Conservation (phyloP, 2,797 vertebrate species). For the Pygocentrus nattereri region DNA sequence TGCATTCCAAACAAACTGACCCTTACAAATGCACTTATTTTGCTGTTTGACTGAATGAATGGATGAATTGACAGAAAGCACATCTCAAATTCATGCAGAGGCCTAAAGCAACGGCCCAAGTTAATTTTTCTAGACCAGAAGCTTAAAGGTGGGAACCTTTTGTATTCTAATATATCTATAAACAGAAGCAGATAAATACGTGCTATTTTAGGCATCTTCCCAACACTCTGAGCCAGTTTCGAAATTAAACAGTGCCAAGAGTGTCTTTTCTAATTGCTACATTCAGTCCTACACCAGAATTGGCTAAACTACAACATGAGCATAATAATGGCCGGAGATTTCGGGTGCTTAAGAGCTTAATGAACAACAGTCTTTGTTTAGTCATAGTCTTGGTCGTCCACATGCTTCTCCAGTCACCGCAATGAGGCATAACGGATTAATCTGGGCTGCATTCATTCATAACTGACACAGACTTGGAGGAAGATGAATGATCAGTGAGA, state of each 20-base stretch:
- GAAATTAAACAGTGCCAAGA: not conserved
- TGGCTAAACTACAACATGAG: not conserved
- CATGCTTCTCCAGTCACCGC: not conserved
- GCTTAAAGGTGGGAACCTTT: too few species aligned
- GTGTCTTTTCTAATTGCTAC: not conserved
- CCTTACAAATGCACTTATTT: slow-evolving; percentile 21
- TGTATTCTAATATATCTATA: too few species aligned
- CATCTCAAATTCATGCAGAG: not conserved
- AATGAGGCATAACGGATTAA: slow-evolving; percentile 1
- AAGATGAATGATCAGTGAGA: slow-evolving; percentile 21
- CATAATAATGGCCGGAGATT: not conserved
- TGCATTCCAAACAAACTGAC: slow-evolving; percentile 20
- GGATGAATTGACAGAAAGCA: not conserved
- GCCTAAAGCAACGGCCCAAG: not conserved
- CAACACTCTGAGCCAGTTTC: not conserved
- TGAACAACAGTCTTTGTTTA: slow-evolving; percentile 11
- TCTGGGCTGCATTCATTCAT: slow-evolving; percentile 28
- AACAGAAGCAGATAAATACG: not conserved
- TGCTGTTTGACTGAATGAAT: slow-evolving; percentile 4
- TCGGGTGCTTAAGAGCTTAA: slow-evolving; percentile 6
- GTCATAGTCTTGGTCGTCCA: not conserved
- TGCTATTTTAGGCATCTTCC: not conserved
- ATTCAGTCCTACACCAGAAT: not conserved
- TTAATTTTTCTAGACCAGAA: too few species aligned
- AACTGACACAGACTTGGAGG: slow-evolving; percentile 29